Conservation (phyloP, 2,113 vertebrate species). For the Arenaria interpres region DNA sequence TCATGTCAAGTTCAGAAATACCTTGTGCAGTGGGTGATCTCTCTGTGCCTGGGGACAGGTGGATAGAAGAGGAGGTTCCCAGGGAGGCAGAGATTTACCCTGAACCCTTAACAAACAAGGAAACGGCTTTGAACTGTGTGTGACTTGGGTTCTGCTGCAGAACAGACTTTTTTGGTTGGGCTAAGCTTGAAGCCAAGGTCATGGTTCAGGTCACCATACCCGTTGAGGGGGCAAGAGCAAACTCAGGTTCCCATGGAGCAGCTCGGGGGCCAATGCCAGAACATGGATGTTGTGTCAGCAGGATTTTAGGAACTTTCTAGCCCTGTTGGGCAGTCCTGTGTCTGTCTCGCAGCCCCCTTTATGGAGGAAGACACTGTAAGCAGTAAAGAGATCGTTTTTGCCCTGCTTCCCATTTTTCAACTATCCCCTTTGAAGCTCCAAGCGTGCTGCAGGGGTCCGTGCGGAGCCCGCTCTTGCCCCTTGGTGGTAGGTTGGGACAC, state of each 20-base stretch:
- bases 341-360: background rate
- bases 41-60: background rate
- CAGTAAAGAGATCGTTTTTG: background rate
- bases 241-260: background rate
- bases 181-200: background rate
- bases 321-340: background rate
- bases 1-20: background rate
- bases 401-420: background rate
- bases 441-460: background rate
- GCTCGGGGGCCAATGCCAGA: background rate
- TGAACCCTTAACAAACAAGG: background rate
- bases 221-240: background rate
- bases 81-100: background rate
- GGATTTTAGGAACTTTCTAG: background rate
- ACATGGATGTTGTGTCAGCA: background rate
- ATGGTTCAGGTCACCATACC: background rate
- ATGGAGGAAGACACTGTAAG: fast-evolving
- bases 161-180: background rate
- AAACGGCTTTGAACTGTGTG: background rate
- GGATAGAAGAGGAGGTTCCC: background rate
- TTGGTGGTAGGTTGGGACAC: background rate
- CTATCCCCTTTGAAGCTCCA: background rate
- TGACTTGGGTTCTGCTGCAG: background rate
- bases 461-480: background rate
- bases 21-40: background rate